Percentiles rank a stretch among this genome's conserved stretches.
These are phyloP conservation scores for Limnephilus auricula DNA, from an alignment of 2,888 invertebrate species.

Conservation along the genomic window DNA sequence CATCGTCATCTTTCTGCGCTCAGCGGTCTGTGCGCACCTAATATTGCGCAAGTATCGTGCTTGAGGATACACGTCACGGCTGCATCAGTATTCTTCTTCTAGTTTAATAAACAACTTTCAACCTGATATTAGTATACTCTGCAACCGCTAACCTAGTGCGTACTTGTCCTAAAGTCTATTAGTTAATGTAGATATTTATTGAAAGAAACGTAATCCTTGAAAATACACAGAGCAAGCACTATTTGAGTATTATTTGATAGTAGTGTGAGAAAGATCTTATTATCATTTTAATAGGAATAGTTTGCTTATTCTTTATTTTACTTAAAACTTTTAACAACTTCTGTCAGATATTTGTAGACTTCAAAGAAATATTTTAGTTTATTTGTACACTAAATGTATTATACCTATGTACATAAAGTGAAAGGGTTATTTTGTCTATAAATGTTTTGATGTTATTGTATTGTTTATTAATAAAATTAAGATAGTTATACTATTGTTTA, in stretches of 20 bases:
- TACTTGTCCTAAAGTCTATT: not conserved
- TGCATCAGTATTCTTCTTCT: slow-evolving; percentile 36
- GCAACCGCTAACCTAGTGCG: slow-evolving; percentile 12
- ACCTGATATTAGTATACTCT: slow-evolving; percentile 29
- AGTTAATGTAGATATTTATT: not conserved
- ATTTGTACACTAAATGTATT: slow-evolving; percentile 34
- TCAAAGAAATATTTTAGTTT: slow-evolving; percentile 31
- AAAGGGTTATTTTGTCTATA: slow-evolving; percentile 55
- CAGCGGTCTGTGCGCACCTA: not conserved
- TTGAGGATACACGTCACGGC: not conserved
- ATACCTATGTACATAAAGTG: slow-evolving; percentile 49
- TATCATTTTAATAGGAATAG: not conserved
- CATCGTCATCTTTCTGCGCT: not conserved
- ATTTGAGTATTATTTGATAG: slow-evolving; percentile 2
- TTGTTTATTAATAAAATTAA: slow-evolving; percentile 38
- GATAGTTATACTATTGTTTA: not conserved
- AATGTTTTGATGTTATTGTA: slow-evolving; percentile 46
- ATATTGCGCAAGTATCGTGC: not conserved
- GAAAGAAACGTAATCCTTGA: not conserved
- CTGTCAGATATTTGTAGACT: slow-evolving; percentile 42
- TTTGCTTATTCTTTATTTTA: slow-evolving; percentile 1
- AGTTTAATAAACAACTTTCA: slow-evolving; percentile 8
- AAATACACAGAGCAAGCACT: not conserved
- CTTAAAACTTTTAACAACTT: not conserved
- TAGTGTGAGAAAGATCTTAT: not conserved